Conservation (phyloP, 2,888 invertebrate species). For the Hydriomena furcata region DNA sequence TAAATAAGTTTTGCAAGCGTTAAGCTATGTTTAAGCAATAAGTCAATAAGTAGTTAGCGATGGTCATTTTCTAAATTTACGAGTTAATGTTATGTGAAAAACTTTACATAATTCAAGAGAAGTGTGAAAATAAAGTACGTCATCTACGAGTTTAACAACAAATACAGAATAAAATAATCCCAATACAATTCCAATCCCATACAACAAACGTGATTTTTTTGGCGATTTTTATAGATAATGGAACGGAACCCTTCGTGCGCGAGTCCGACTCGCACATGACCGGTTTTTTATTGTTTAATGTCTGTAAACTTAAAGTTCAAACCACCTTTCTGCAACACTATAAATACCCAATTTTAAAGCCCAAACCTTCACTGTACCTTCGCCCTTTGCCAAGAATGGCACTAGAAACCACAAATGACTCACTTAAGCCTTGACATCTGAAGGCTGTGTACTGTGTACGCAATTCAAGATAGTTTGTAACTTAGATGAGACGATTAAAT, state of each 20-base stretch:
- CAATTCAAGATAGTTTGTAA: conserved; percentile 11
- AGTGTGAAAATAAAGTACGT: too few species aligned
- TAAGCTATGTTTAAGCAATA: conserved; percentile 18
- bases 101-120: conserved; percentile 1
- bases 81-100: not conserved
- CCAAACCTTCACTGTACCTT: conserved; percentile 12
- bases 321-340: conserved; percentile 8
- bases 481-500: conserved; percentile 18
- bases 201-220: too few species aligned
- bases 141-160: too few species aligned
- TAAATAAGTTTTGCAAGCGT: too few species aligned
- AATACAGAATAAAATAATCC: too few species aligned
- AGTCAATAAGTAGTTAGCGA: conserved; percentile 2
- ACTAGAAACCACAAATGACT: conserved; percentile 22
- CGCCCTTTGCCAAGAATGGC: conserved; percentile 14
- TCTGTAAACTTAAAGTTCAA: conserved; percentile 12
- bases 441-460: conserved; percentile 18
- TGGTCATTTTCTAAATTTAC: conserved; percentile 2
- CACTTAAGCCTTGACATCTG: conserved; percentile 19
- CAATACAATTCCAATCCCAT: too few species aligned
- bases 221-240: too few species aligned
- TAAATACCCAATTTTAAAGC: conserved; percentile 14
- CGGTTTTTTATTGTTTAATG: too few species aligned
- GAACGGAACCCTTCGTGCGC: too few species aligned
- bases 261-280: too few species aligned